Evolutionary conservation across 2,888 invertebrate genomes (phyloP), one percentile per base, ranked within the genome.

Genomic region (Neocrepidodera transversa): DNA sequence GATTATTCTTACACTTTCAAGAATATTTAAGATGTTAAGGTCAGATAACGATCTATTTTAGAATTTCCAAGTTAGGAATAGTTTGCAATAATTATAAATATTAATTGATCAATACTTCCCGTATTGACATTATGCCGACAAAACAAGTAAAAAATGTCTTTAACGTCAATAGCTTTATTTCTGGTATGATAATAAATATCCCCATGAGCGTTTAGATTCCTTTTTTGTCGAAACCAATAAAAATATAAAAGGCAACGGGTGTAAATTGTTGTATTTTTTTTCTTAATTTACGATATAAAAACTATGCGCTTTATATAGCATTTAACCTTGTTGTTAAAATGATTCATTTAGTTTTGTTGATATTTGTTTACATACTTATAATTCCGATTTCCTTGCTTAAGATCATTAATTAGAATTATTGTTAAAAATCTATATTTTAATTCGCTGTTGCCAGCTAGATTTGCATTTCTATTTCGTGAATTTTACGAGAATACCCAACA

Each of bases 241-340:
- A 49, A 59, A 28, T 49, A 23, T 59, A 54, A 47, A 59, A 49
- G 58, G 58, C 16, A 35, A 53, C 40, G 40, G 35, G 42, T 56
- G 42, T 23, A 35, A n/a, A 48, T 40, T 32, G 23, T 13, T n/a
- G 32, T 30, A 40, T 53, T 58, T 58, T 58, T 13, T n/a, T n/a
- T n/a, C 13, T 26, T 45, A 45, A 36, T 53, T 49, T 42, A 56
- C 23, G 42, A 50, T 57, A 28, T 18, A 32, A 50, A n/a, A 57
- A 57, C 51, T 51, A 51, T 30, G 26, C 17, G 20, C 36, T 38
- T 45, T 58, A 56, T 51, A 35, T 26, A 43, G 45, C 20, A n/a
- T 1, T 5, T 13, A 47, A 30, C 58, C 51, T 58, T 51, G 50
- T 13, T 18, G 53, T 14, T 17, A 6, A 32, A 45, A 57, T 57